Conservation (phyloP, 2,113 vertebrate genomes). For the Piprites chloris region DNA sequence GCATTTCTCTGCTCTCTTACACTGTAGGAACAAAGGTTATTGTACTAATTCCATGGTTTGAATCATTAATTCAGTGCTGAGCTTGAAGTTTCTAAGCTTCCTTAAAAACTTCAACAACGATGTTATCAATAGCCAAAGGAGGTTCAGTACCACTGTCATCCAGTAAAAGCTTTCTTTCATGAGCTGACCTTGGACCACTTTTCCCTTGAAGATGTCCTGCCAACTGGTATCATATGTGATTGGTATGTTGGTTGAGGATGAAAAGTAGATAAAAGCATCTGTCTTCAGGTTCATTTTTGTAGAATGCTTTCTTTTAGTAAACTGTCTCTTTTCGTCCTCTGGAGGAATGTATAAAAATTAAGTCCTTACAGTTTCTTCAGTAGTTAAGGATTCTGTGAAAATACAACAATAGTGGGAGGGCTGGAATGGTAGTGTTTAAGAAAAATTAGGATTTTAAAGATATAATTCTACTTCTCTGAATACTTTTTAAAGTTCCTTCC, state of each 20-base stretch:
- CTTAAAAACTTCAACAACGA: neutral
- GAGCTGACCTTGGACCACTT: constrained; percentile 6
- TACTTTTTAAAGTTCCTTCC: neutral
- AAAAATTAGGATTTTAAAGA: neutral
- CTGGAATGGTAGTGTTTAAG: neutral
- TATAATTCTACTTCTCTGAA: neutral
- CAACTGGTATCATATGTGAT: neutral
- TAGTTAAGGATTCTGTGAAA: neutral
- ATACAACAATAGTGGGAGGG: neutral
- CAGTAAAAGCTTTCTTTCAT: constrained; percentile 35
- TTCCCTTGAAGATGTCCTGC: neutral
- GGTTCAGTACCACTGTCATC: neutral
- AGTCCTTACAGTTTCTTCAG: neutral
- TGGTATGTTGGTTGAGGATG: neutral
- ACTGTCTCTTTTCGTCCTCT: neutral
- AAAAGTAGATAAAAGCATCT: neutral
- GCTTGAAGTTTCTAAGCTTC: neutral
- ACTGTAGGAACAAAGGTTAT: neutral
- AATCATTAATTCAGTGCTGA: neutral
- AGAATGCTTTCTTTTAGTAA: neutral
- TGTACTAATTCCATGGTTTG: neutral
- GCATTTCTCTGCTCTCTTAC: neutral
- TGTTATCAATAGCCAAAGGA: neutral
- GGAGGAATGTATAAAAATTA: neutral
- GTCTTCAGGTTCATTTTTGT: neutral